Conservation (phyloP, 2,888 invertebrate species). For the Elaeidobius kamerunicus region DNA sequence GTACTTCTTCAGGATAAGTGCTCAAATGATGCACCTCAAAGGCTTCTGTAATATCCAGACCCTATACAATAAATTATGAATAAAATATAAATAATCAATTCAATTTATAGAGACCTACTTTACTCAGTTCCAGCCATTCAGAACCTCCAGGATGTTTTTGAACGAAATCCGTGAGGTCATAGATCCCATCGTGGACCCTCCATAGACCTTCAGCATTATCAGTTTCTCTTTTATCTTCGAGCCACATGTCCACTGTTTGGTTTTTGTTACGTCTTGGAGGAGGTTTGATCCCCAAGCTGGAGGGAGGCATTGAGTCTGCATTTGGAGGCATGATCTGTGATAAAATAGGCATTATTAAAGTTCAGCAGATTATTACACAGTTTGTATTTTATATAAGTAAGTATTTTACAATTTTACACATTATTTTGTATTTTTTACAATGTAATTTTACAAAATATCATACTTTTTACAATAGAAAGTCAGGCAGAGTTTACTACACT, state of each 20-base stretch:
- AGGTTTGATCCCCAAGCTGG: constrained; percentile 38
- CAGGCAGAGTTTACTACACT: too few relatives aligned
- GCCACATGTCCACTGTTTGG: constrained; percentile 50
- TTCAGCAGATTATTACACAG: too few relatives aligned
- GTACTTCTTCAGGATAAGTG: constrained; percentile 51
- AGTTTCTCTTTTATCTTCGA: constrained; percentile 61
- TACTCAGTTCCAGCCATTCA: constrained; percentile 69
- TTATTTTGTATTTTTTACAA: too few relatives aligned
- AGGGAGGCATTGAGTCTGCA: constrained; percentile 30
- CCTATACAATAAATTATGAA: constrained; percentile 49
- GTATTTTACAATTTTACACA: too few relatives aligned
- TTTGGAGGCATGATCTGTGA: constrained; percentile 30
- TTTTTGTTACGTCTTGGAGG: constrained; percentile 31
- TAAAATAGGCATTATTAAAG: too few relatives aligned
- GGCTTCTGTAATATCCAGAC: constrained; percentile 77
- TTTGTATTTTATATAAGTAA: too few relatives aligned
- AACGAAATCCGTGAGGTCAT: constrained; percentile 80
- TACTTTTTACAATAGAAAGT: too few relatives aligned
- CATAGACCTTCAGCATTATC: constrained; percentile 77
- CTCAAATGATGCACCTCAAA: constrained; percentile 73
- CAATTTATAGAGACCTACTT: constrained; percentile 51
- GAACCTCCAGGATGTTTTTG: constrained; percentile 81
- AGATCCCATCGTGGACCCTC: constrained; percentile 73
- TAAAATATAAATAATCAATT: background rate
- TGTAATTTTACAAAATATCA: too few relatives aligned